These are phyloP conservation scores for Drosophila elegans DNA, from an alignment of 1,140 invertebrate genomes.

Conservation along the genomic window DNA sequence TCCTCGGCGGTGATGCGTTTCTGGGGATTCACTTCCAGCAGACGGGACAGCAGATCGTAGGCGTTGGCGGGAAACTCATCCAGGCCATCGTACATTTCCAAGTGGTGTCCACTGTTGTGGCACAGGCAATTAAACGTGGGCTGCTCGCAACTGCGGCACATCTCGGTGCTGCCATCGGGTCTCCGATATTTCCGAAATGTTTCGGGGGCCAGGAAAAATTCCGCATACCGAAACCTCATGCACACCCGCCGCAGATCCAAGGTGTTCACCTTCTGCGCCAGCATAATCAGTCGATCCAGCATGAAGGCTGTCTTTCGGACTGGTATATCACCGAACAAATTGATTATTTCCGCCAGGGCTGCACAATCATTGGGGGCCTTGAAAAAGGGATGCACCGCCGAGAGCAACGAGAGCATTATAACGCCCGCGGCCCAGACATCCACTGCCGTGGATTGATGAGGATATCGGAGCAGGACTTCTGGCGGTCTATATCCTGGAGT, in stretches of 20 bases:
- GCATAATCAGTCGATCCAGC: constrained; percentile 87
- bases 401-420: constrained; percentile 92
- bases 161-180: constrained; percentile 66
- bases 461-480: constrained; percentile 93
- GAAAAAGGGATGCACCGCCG: constrained; percentile 93
- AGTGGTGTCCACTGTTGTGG: constrained; percentile 49
- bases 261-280: constrained; percentile 85
- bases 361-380: constrained; percentile 92
- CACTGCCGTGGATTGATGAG: constrained; percentile 91
- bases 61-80: constrained; percentile 86
- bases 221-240: constrained; percentile 83
- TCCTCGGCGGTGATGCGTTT: constrained; percentile 99
- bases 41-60: constrained; percentile 99
- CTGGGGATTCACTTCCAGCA: constrained; percentile 98
- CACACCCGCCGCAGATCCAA: constrained; percentile 86
- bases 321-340: constrained; percentile 90
- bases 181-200: constrained; percentile 54
- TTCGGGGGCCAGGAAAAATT: constrained; percentile 58
- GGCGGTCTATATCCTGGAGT: constrained; percentile 95
- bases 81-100: constrained; percentile 60
- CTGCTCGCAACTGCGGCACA: constrained; percentile 78
- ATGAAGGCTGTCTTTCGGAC: constrained; percentile 89
- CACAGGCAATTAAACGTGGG: constrained; percentile 74
- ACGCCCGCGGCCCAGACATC: constrained; percentile 96
- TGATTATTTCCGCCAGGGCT: constrained; percentile 93